Evolutionary conservation across 2,113 vertebrate genomes (phyloP).

Genomic region (Sigmodon hispidus): DNA sequence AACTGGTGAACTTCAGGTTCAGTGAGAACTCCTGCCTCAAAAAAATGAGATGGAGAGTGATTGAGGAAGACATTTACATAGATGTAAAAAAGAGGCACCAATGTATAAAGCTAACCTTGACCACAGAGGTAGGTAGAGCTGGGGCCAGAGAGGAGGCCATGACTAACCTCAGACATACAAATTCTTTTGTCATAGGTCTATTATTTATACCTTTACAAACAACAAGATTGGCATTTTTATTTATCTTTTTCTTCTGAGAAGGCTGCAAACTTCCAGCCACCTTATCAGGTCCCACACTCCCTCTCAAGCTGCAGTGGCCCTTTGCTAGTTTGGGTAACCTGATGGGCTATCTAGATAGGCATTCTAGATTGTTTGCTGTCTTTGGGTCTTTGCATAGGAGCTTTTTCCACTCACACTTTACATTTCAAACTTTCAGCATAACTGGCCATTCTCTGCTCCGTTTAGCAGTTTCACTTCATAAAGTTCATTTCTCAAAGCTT

Average conservation of each 20-base stretch:
- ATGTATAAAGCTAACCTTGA: neutral
- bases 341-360: neutral
- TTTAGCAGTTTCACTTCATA: neutral
- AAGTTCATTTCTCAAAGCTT: conserved; percentile 11
- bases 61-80: neutral
- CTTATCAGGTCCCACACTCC: neutral
- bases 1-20: neutral
- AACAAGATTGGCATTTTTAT: neutral
- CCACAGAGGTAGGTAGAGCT: neutral
- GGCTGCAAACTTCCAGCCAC: neutral
- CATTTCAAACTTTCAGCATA: neutral
- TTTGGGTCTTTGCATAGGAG: neutral
- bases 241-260: neutral
- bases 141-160: neutral
- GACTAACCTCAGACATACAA: neutral
- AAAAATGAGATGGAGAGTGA: neutral
- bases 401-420: neutral
- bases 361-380: neutral
- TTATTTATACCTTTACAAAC: neutral
- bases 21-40: neutral
- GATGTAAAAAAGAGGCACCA: neutral
- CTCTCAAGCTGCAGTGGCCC: neutral
- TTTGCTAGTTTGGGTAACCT: neutral
- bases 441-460: neutral
- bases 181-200: neutral